phyloP scores from a whole-genome alignment of 2,888 invertebrate species.

The Anorthoa munda region DNA sequence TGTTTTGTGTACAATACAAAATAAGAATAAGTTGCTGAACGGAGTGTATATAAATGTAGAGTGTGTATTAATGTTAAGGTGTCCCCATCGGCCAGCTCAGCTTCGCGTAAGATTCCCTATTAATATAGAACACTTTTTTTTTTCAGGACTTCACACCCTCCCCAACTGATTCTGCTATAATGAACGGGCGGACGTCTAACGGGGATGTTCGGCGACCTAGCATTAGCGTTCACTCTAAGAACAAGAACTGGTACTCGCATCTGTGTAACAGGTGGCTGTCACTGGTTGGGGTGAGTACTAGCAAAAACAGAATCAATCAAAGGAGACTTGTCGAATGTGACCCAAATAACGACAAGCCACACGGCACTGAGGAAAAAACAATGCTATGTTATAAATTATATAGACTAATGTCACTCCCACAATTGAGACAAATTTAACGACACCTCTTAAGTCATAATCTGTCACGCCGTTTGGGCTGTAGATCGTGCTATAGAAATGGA shows the following conservation, averaged over 20 bases:
- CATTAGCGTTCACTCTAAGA: constrained; percentile 96
- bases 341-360: too few relatives aligned
- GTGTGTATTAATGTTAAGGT: background rate
- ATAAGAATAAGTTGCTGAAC: too few relatives aligned
- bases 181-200: constrained; percentile 82
- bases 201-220: constrained; percentile 86
- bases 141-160: constrained; percentile 87
- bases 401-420: too few relatives aligned
- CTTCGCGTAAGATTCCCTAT: background rate
- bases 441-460: too few relatives aligned
- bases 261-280: constrained; percentile 99
- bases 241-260: constrained; percentile 98
- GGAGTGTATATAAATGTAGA: too few relatives aligned
- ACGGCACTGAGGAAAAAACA: too few relatives aligned
- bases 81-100: background rate
- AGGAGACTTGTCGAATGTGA: too few relatives aligned
- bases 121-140: background rate
- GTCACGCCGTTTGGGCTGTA: too few relatives aligned
- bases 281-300: constrained; percentile 94
- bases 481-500: too few relatives aligned
- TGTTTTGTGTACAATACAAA: too few relatives aligned
- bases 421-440: too few relatives aligned
- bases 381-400: too few relatives aligned
- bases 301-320: background rate
- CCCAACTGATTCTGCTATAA: constrained; percentile 85